These are phyloP conservation scores for Brachionus rotundiformis DNA, from an alignment of 1,140 invertebrate genomes.

Conservation along the genomic window DNA sequence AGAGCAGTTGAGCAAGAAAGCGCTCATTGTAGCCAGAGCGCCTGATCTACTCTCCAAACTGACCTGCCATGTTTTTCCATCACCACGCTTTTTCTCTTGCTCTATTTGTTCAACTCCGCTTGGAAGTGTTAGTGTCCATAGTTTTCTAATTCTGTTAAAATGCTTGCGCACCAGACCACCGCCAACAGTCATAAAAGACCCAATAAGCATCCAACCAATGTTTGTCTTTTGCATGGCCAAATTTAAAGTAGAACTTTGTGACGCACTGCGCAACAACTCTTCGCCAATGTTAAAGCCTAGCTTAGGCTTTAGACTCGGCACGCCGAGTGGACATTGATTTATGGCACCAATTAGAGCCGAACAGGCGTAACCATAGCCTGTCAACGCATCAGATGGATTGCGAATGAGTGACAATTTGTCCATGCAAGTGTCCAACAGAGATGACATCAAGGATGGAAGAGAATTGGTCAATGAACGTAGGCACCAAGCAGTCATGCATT, in stretches of 20 bases:
- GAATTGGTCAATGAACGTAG: constrained; percentile 85
- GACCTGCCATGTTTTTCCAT: constrained; percentile 98
- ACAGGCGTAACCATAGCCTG: constrained; percentile 87
- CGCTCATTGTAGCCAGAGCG: constrained; percentile 73
- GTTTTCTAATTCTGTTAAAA: constrained; percentile 80
- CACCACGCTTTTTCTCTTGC: constrained; percentile 91
- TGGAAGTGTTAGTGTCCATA: constrained; percentile 98
- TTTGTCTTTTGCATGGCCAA: constrained; percentile 90
- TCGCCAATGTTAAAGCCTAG: constrained; percentile 95
- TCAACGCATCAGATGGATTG: constrained; percentile 87
- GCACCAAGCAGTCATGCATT: constrained; percentile 90
- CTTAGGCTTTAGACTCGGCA: constrained; percentile 91
- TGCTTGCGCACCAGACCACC: constrained; percentile 75
- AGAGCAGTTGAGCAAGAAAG: constrained; percentile 26
- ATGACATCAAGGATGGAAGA: constrained; percentile 87
- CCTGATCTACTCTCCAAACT: constrained; percentile 93
- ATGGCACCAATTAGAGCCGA: constrained; percentile 89
- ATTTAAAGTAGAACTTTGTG: constrained; percentile 79
- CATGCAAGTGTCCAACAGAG: constrained; percentile 76
- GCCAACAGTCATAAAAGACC: constrained; percentile 91
- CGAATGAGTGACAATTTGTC: constrained; percentile 77
- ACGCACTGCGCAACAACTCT: constrained; percentile 91
- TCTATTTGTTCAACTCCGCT: constrained; percentile 91
- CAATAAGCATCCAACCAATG: constrained; percentile 94
- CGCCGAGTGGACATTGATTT: constrained; percentile 83